Base-by-base conservation (phyloP, 2,113 vertebrate genomes). In the Pogonocichla stellata region DNA sequence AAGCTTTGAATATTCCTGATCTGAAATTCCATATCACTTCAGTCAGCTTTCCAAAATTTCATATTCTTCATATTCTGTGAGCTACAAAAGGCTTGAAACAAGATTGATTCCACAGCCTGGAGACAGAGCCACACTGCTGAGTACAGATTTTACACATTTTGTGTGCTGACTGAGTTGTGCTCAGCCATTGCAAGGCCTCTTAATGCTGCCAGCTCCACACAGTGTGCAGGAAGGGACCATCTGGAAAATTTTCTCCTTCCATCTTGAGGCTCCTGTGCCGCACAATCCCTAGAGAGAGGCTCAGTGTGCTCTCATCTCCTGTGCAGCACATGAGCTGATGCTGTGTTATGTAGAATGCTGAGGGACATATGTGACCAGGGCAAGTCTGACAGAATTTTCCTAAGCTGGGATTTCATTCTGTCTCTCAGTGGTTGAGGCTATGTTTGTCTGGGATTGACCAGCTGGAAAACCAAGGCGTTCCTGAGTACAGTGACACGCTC, bases 161-260 rank as follows among this genome's bases (percentile, higher is more conserved):
- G 1, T 42, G 7, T 72, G 62, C 70, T 88, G 87, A 56, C 88
- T 93, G 47, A 29, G 64, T 56, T 92, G 82, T n/a, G 75, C 31
- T 14, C 56, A 58, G 75, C 64, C 6, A 0, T 23, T 29, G 60
- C 67, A 60, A 86, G 72, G 75, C 64, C 10, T 72, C 60, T 65
- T 23, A 54, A 23, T 22, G 81, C 58, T 92, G 93, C 88, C 93
- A 93, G 82, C 75, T 94, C 92, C 71, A 33, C 85, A 19, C 36
- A 34, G 74, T 10, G 34, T 50, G 85, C 92, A 64, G 79, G 71
- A 92, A 61, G 67, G 56, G 67, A 86, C 93, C 90, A 96, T 95
- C 82, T 96, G 94, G 95, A 86, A 70, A 88, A 78, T 80, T 9
- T 61, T 26, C 40, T 78, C 34, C 42, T 85, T 88, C 71, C 70